Percentiles rank a stretch among this genome's conserved stretches.
Conservation (phyloP, 2,797 vertebrate species). For the Mico argentatus region DNA sequence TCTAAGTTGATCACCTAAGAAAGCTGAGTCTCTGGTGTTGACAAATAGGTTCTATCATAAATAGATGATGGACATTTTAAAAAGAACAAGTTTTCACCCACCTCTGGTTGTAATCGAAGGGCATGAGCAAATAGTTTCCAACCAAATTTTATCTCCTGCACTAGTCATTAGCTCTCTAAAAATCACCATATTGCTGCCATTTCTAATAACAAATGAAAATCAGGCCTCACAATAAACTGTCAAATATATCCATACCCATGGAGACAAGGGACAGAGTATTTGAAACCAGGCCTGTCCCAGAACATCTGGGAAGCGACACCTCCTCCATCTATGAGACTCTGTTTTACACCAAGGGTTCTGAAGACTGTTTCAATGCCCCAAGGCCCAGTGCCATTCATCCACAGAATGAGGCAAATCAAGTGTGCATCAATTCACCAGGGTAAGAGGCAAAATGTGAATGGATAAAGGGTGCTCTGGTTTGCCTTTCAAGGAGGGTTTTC, state of each 20-base stretch:
- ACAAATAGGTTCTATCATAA: neutral
- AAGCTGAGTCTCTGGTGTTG: neutral
- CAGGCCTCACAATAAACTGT: neutral
- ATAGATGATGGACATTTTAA: neutral
- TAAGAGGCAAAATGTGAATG: neutral
- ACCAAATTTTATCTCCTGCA: neutral
- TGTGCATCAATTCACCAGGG: neutral
- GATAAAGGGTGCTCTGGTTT: neutral
- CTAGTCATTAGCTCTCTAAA: neutral
- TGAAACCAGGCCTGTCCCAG: conserved; percentile 37
- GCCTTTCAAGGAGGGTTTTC: conserved; percentile 36
- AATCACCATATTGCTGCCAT: neutral
- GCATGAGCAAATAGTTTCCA: neutral
- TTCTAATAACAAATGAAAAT: conserved; percentile 19
- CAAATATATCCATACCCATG: neutral
- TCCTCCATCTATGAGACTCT: neutral
- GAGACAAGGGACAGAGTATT: neutral
- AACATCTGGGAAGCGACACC: conserved; percentile 27
- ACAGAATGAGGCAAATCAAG: neutral
- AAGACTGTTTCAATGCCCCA: neutral
- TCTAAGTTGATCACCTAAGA: neutral
- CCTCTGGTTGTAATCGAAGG: neutral
- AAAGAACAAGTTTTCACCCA: neutral
- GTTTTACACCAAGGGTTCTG: neutral
- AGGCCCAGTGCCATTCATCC: neutral